Conservation (phyloP, 2,888 invertebrate genomes). For the Perdita meconis region DNA sequence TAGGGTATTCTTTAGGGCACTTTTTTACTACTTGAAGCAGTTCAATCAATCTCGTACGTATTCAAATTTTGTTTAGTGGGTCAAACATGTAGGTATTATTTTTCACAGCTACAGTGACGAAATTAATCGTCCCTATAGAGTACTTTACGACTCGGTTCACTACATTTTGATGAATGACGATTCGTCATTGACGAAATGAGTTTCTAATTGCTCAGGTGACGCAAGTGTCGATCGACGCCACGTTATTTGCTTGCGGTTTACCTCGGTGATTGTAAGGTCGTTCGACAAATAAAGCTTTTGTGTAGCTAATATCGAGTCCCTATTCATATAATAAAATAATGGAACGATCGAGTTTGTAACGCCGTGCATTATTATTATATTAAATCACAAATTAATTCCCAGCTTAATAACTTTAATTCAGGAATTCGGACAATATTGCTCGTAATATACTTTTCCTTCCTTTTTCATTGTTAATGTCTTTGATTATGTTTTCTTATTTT, state of each 20-base stretch:
- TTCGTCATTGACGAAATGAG: slow-evolving; percentile 4
- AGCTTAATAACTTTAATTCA: too few species aligned
- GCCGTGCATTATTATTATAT: too few species aligned
- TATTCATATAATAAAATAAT: too few species aligned
- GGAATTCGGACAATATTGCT: too few species aligned
- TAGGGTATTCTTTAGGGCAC: neutral
- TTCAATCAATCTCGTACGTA: neutral
- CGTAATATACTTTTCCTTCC: too few species aligned
- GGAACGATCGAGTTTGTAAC: too few species aligned
- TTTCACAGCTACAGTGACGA: neutral
- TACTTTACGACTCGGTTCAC: slow-evolving; percentile 13
- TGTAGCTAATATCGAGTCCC: too few species aligned
- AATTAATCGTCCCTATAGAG: neutral
- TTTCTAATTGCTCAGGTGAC: neutral
- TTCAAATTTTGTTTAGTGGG: neutral
- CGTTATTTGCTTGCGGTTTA: neutral
- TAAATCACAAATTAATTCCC: too few species aligned
- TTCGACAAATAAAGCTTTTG: neutral
- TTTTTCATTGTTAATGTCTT: too few species aligned
- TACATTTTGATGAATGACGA: too few species aligned
- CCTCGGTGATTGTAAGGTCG: neutral
- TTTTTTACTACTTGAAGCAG: too few species aligned
- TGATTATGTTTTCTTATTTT: too few species aligned
- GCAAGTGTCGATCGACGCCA: slow-evolving; percentile 1
- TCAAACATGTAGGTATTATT: neutral